phyloP scores from a whole-genome alignment of 2,797 vertebrate genomes.

The Aulostomus chinensis region DNA sequence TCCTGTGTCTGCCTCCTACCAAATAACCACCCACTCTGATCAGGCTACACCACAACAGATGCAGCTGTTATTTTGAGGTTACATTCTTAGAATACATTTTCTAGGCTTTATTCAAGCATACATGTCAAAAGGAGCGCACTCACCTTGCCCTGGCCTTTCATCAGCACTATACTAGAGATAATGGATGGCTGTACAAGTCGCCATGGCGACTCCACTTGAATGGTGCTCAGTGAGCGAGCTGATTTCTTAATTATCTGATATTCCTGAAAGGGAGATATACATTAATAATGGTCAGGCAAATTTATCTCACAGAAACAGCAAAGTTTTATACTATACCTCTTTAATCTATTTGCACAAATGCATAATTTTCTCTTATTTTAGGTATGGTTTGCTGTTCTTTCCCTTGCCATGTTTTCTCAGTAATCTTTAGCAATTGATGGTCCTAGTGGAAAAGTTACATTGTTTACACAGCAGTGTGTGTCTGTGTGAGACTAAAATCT shows the following conservation, averaged over 20 bases:
- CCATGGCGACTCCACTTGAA: constrained; percentile 97
- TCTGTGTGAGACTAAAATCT: too few species aligned
- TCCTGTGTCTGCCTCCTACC: too few species aligned
- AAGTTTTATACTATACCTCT: too few species aligned
- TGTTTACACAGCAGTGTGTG: too few species aligned
- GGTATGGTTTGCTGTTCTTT: neutral
- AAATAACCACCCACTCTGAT: too few species aligned
- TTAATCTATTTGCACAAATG: neutral
- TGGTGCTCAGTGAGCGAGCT: constrained; percentile 91
- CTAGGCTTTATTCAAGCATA: constrained; percentile 16
- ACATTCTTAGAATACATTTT: neutral
- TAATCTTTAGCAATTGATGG: too few species aligned
- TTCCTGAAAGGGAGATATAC: constrained; percentile 77
- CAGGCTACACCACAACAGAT: too few species aligned
- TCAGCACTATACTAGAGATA: constrained; percentile 96
- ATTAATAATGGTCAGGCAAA: constrained; percentile 15
- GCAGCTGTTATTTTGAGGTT: neutral
- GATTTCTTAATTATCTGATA: constrained; percentile 96
- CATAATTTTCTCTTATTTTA: neutral
- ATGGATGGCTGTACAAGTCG: constrained; percentile 95
- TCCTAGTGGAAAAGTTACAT: too few species aligned
- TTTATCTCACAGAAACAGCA: constrained; percentile 10
- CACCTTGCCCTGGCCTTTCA: constrained; percentile 99
- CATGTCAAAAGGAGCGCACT: constrained; percentile 53
- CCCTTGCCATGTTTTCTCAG: too few species aligned